phyloP scores from a whole-genome alignment of 2,113 vertebrate genomes.

The Syngnathoides biaculeatus region DNA sequence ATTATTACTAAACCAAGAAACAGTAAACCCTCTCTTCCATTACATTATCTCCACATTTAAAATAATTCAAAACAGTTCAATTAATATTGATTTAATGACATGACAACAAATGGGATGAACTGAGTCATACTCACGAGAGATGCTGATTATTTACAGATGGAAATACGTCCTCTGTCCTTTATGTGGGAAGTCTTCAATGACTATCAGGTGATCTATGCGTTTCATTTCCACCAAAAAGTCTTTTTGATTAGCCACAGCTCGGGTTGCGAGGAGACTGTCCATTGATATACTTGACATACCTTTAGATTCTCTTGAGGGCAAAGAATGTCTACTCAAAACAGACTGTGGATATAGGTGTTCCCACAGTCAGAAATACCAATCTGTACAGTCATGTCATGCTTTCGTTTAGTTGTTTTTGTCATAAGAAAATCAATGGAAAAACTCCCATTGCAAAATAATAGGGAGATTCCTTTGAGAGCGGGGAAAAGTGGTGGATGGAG shows the following conservation, averaged over 20 bases:
- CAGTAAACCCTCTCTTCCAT: too few relatives aligned
- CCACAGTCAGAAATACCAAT: constrained; percentile 1
- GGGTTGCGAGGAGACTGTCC: not conserved
- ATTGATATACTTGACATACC: not conserved
- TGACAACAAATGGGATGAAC: too few relatives aligned
- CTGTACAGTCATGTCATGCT: constrained; percentile 7
- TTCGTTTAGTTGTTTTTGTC: constrained; percentile 6
- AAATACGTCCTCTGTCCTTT: constrained; percentile 34
- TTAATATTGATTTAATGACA: too few relatives aligned
- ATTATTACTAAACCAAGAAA: too few relatives aligned
- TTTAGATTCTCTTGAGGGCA: constrained; percentile 5
- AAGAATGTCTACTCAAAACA: not conserved
- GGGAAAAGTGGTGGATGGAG: too few relatives aligned
- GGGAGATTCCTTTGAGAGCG: too few relatives aligned
- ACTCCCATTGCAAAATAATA: not conserved
- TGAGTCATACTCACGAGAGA: not conserved
- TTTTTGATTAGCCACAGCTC: constrained; percentile 8
- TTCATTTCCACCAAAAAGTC: constrained; percentile 20
- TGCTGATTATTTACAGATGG: constrained; percentile 15
- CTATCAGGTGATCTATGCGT: constrained; percentile 14
- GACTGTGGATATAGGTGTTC: not conserved
- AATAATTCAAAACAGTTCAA: too few relatives aligned
- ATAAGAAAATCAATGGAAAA: not conserved
- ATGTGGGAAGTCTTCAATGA: constrained; percentile 16
- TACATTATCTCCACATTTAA: too few relatives aligned